A percentile compares a stretch with the other conserved stretches of the same genome.
These are phyloP conservation scores for Buathra laborator DNA, from an alignment of 2,888 invertebrate genomes.

Conservation along the genomic window DNA sequence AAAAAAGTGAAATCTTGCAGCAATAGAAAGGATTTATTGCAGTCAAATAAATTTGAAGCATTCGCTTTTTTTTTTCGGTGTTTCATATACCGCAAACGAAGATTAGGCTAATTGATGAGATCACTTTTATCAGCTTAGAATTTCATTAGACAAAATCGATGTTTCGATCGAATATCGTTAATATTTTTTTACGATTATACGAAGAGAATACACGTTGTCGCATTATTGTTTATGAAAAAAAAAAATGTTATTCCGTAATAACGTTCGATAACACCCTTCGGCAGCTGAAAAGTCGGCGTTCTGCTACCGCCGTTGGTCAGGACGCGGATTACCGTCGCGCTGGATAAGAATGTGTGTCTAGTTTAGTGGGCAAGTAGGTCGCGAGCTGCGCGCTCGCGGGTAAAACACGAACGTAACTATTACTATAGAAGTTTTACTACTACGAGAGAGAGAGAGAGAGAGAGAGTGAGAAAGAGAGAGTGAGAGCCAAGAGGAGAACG, in stretches of 20 bases:
- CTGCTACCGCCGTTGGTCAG: slow-evolving; percentile 45
- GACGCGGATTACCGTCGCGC: slow-evolving; percentile 63
- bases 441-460: slow-evolving; percentile 16
- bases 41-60: too few species aligned
- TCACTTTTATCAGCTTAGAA: slow-evolving; percentile 25
- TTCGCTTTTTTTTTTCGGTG: too few species aligned
- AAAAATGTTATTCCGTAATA: neutral
- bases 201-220: neutral
- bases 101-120: neutral
- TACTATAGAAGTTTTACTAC: slow-evolving; percentile 52
- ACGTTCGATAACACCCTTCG: neutral
- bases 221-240: neutral
- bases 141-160: slow-evolving; percentile 10
- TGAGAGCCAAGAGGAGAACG: slow-evolving; percentile 47
- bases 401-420: slow-evolving; percentile 78
- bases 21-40: too few species aligned
- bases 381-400: slow-evolving; percentile 77
- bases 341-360: slow-evolving; percentile 85
- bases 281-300: neutral
- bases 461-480: neutral
- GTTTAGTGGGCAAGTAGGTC: slow-evolving; percentile 85
- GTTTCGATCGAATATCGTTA: neutral
- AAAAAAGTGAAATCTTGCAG: too few species aligned
- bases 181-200: neutral
- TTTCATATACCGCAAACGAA: neutral